These are phyloP conservation scores for Prorops nasuta DNA, from an alignment of 1,140 invertebrate species.

Conservation along the genomic window DNA sequence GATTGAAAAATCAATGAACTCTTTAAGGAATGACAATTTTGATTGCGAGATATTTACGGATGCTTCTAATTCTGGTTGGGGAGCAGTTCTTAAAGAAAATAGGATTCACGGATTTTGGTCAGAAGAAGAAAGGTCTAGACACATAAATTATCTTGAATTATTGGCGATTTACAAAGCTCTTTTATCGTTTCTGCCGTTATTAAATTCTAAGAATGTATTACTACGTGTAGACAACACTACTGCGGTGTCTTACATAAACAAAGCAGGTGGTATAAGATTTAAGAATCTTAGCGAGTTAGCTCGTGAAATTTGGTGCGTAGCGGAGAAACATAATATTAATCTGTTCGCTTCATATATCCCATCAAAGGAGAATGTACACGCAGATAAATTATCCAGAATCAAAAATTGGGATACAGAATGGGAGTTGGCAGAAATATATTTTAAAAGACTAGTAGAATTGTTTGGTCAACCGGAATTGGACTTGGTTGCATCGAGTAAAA, in stretches of 20 bases:
- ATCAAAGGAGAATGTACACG: too few species aligned
- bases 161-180: neutral
- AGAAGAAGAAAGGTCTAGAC: neutral
- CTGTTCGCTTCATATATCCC: neutral
- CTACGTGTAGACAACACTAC: neutral
- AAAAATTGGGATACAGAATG: neutral
- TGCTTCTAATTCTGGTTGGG: neutral
- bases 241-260: slow-evolving; percentile 1
- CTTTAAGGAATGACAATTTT: neutral
- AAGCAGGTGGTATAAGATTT: neutral
- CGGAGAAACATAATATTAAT: neutral
- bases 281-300: neutral
- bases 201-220: neutral
- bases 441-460: neutral
- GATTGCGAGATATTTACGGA: neutral
- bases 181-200: neutral
- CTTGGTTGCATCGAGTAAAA: slow-evolving; percentile 2
- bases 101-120: neutral
- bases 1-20: neutral
- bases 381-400: neutral
- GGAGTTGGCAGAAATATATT: neutral
- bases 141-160: slow-evolving; percentile 2
- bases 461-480: slow-evolving; percentile 1
- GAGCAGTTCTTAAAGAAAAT: neutral
- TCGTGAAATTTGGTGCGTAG: neutral